phyloP scores from a whole-genome alignment of 2,888 invertebrate genomes.

The Idaea aversata region DNA sequence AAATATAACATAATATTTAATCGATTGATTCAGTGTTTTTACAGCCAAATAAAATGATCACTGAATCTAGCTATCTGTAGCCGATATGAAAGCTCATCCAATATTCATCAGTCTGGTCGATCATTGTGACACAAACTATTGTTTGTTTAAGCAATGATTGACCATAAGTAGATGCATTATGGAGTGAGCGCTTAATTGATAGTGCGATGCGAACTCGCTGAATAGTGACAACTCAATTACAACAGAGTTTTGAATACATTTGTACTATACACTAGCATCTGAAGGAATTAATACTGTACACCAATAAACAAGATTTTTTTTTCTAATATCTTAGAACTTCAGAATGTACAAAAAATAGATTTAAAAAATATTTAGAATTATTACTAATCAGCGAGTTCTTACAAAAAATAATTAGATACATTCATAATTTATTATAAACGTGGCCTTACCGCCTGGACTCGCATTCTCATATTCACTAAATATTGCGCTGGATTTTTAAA shows the following conservation, averaged over 20 bases:
- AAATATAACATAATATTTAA: slow-evolving; percentile 34
- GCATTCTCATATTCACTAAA: slow-evolving; percentile 18
- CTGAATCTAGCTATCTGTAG: slow-evolving; percentile 47
- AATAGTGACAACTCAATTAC: slow-evolving; percentile 22
- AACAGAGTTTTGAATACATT: neutral
- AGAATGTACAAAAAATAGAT: neutral
- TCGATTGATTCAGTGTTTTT: slow-evolving; percentile 35
- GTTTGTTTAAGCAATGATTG: neutral
- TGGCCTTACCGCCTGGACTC: slow-evolving; percentile 20
- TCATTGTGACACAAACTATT: neutral
- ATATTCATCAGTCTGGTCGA: neutral
- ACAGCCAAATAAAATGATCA: slow-evolving; percentile 48
- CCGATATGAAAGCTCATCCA: slow-evolving; percentile 29
- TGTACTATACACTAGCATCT: slow-evolving; percentile 1
- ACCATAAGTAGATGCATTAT: neutral
- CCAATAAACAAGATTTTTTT: neutral
- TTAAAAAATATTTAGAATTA: slow-evolving; percentile 22
- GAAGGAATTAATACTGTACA: neutral
- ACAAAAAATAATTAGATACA: slow-evolving; percentile 19
- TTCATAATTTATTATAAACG: slow-evolving; percentile 21
- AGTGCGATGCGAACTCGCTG: neutral
- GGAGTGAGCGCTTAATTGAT: neutral
- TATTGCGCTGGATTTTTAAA: slow-evolving; percentile 4
- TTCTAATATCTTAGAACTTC: neutral
- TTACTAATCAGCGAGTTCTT: slow-evolving; percentile 52